These are phyloP conservation scores for Drosophila maculinotata DNA, from an alignment of 2,888 invertebrate genomes.

Conservation along the genomic window DNA sequence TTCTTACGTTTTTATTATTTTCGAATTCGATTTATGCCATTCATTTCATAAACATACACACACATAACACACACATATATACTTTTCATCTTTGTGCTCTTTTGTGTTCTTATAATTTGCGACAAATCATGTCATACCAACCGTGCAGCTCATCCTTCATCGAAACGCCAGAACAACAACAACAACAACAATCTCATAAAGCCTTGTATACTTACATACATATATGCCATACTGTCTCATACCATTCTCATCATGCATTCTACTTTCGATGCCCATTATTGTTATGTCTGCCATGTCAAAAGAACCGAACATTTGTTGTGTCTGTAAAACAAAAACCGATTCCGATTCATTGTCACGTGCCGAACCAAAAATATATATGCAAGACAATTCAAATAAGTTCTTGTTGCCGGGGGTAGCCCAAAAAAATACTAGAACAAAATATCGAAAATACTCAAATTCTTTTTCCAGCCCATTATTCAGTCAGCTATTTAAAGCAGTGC, in stretches of 20 bases:
- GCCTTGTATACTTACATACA: not conserved
- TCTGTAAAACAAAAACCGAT: slow-evolving; percentile 43
- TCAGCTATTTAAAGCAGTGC: slow-evolving; percentile 54
- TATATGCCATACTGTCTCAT: slow-evolving; percentile 24
- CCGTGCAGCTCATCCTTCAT: slow-evolving; percentile 61
- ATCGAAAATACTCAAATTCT: slow-evolving; percentile 41
- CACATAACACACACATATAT: slow-evolving; percentile 32
- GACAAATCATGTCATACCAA: slow-evolving; percentile 44
- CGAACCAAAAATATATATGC: slow-evolving; percentile 14
- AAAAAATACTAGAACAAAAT: slow-evolving; percentile 8
- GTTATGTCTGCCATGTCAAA: slow-evolving; percentile 46
- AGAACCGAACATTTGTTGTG: slow-evolving; percentile 49
- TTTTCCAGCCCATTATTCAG: slow-evolving; percentile 58
- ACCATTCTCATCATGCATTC: slow-evolving; percentile 25
- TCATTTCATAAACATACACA: slow-evolving; percentile 37
- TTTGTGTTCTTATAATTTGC: slow-evolving; percentile 52
- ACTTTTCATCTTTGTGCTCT: slow-evolving; percentile 56
- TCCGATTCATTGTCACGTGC: slow-evolving; percentile 62
- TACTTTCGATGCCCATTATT: slow-evolving; percentile 28
- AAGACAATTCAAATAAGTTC: slow-evolving; percentile 68
- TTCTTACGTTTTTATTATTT: slow-evolving; percentile 66
- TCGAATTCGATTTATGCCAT: slow-evolving; percentile 71
- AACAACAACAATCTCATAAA: slow-evolving; percentile 4
- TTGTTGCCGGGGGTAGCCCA: slow-evolving; percentile 69
- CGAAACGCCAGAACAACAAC: slow-evolving; percentile 7